A percentile compares a stretch with the other conserved stretches of the same genome.
These are phyloP conservation scores for Callaeas wilsoni DNA, from an alignment of 2,113 vertebrate species.

Conservation along the genomic window DNA sequence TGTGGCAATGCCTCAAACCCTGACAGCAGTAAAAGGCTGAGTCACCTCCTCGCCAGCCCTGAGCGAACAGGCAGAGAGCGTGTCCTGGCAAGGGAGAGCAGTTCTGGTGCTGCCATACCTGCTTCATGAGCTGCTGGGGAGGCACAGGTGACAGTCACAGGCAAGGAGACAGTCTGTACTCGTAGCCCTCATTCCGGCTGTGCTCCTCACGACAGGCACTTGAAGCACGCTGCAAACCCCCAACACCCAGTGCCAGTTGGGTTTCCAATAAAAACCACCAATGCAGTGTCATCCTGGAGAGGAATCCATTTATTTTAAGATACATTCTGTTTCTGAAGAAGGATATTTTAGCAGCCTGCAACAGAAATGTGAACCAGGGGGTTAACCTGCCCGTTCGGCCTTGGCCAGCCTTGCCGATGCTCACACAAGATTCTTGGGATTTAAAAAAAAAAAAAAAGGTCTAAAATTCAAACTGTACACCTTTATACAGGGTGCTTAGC, in stretches of 20 bases:
- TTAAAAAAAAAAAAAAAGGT: not conserved
- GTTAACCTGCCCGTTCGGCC: not conserved
- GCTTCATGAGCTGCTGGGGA: not conserved
- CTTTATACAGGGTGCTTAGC: not conserved
- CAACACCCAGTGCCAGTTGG: rapidly evolving
- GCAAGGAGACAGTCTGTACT: not conserved
- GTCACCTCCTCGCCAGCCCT: not conserved
- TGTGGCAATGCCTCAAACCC: not conserved
- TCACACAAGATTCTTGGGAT: not conserved
- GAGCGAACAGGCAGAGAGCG: no score
- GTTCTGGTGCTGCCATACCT: not conserved
- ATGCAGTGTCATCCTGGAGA: not conserved
- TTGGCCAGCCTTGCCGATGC: slow-evolving; percentile 16
- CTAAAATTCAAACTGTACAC: not conserved
- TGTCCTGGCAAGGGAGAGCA: not conserved
- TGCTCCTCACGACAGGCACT: not conserved
- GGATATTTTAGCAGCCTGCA: not conserved
- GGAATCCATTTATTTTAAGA: slow-evolving; percentile 55
- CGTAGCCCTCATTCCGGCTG: rapidly evolving
- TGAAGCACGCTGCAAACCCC: not conserved
- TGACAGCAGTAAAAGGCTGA: not conserved
- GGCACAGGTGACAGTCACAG: not conserved
- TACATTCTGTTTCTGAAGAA: slow-evolving; percentile 17
- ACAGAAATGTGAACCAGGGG: not conserved
- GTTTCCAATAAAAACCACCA: not conserved